A percentile compares a stretch with the other conserved stretches of the same genome.
Evolutionary conservation across 2,888 invertebrate genomes (phyloP).

Genomic region (Agrypnus murinus): DNA sequence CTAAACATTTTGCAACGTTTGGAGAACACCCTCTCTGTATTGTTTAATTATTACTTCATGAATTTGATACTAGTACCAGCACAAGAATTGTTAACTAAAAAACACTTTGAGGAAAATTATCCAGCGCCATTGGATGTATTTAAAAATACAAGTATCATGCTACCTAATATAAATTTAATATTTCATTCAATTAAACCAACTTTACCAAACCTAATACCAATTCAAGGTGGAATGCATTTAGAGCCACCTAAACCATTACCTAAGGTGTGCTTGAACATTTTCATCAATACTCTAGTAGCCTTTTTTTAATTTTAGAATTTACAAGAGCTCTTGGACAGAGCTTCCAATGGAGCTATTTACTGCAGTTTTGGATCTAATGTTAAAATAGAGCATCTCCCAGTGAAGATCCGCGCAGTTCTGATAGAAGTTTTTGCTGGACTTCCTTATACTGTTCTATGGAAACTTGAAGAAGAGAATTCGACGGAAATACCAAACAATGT

Average conservation of each 20-base stretch:
- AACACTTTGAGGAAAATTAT: constrained; percentile 62
- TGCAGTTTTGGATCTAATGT: constrained; percentile 63
- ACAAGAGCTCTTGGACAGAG: constrained; percentile 56
- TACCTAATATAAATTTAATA: constrained; percentile 64
- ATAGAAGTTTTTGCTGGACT: constrained; percentile 57
- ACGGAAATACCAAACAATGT: constrained; percentile 59
- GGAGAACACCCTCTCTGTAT: too few species aligned
- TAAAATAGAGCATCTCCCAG: constrained; percentile 54
- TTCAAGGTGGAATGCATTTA: constrained; percentile 63
- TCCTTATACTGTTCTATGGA: constrained; percentile 61
- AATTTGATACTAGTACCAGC: too few species aligned
- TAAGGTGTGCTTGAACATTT: constrained; percentile 54
- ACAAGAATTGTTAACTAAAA: not conserved
- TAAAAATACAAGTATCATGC: constrained; percentile 63
- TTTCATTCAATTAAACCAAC: constrained; percentile 62
- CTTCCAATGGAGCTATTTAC: constrained; percentile 59
- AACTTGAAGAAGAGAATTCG: constrained; percentile 57
- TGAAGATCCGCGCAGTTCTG: constrained; percentile 54
- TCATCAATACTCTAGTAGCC: not conserved
- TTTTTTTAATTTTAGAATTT: constrained; percentile 55
- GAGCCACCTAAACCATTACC: constrained; percentile 57
- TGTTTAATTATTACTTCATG: too few species aligned
- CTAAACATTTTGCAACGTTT: not conserved
- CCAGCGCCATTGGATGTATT: constrained; percentile 59
- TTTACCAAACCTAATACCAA: constrained; percentile 63